Base-by-base conservation (phyloP, 2,888 invertebrate species). In the Drosophila gaucha region DNA sequence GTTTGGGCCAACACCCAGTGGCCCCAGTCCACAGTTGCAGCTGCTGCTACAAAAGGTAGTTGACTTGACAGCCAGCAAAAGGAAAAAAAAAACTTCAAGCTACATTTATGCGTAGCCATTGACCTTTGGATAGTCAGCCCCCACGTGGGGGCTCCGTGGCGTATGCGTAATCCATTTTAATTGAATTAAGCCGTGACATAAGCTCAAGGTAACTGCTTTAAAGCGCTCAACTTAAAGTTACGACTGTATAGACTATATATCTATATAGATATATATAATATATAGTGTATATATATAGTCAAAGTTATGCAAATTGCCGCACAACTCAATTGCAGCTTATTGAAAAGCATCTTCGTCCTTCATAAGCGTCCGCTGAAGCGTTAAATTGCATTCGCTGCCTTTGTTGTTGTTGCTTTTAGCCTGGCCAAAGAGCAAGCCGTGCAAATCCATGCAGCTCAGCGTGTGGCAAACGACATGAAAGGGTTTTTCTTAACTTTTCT, bases 311-410 rank as follows among this genome's bases (percentile, higher is more conserved):
- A 87, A 87, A 82, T 78, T 56, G 54, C 26, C 46, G 49, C 43
- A 28, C 36, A 55, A 67, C 71, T 58, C 47, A 66, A 78, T 72
- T 78, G 59, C 68, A 69, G 82, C 83, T 85, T 82, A 82, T 67
- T 85, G 65, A 71, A 56, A 71, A 65, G 55, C 59, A 28, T 60
- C 56, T 54, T 63, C 67, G 54, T 67, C 41, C 62, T 67, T 69
- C 57, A 56, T 63, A 65, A 74, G 59, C 65, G 78, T 65, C 75
- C 89, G 79, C 79, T 83, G 80, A 80, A 77, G 84, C 76, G 76
- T 86, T 89, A 90, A 90, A 90, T 89, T 90, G 86, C 82, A 89
- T 80, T 80, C 71, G 52, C 65, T 49, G 76, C 60, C 74, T 60
- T 73, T 41, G 30, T n/a, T 58, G n/a, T 16, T 39, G 22, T 6